Percentiles rank a stretch among this genome's conserved stretches.
phyloP scores from a whole-genome alignment of 37 sponge, comb jelly and placozoan genomes.

The Chondrilla cf. caribensis region DNA sequence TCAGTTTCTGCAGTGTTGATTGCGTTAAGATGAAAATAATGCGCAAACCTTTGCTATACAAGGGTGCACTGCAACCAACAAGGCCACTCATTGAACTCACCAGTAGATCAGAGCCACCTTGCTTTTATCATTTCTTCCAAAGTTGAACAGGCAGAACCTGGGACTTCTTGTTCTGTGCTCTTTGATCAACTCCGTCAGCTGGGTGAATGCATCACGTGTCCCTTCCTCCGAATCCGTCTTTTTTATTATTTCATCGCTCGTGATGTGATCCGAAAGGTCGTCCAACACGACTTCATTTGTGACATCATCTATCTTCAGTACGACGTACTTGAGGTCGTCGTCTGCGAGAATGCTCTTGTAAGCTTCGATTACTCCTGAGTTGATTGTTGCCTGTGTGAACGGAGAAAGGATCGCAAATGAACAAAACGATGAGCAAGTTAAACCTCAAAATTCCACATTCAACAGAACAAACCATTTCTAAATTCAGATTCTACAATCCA shows the following conservation, averaged over 20 bases:
- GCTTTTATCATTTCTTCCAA: background rate
- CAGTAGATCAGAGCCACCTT: background rate
- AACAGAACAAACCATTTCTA: too few species aligned
- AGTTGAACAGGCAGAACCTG: slow-evolving; percentile 4
- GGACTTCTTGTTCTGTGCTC: background rate
- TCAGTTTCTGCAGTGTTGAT: too few species aligned
- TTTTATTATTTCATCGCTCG: background rate
- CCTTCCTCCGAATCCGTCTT: background rate
- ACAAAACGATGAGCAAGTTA: too few species aligned
- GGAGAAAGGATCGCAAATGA: too few species aligned
- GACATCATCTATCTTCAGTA: background rate
- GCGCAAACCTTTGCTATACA: too few species aligned
- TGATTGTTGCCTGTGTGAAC: background rate
- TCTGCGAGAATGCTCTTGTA: background rate
- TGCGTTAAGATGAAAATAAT: too few species aligned
- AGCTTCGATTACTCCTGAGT: background rate
- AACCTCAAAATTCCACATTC: too few species aligned
- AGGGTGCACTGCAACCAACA: too few species aligned
- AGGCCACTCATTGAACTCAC: too few species aligned
- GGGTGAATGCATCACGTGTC: background rate
- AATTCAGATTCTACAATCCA: too few species aligned
- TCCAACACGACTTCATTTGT: background rate
- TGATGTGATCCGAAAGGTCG: background rate
- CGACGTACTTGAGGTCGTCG: background rate
- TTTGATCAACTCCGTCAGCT: background rate